Evolutionary conservation across 1,140 invertebrate genomes (phyloP).

Genomic region (Parasteatoda tepidariorum): DNA sequence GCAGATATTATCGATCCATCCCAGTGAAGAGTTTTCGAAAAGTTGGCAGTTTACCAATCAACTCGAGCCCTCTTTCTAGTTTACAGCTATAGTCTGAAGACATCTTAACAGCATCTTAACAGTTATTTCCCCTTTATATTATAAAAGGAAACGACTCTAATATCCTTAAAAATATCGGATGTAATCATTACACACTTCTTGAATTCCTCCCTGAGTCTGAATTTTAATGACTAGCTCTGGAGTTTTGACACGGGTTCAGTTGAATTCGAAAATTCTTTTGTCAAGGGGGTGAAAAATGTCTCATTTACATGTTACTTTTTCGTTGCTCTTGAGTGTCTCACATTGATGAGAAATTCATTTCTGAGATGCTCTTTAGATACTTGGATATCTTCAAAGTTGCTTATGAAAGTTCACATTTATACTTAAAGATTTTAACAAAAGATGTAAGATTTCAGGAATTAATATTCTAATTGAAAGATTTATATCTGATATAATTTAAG

Average conservation of each 20-base stretch:
- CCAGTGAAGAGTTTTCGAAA: conserved; percentile 41
- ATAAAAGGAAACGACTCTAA: background rate
- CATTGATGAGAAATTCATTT: no score
- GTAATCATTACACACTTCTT: background rate
- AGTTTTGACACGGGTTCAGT: background rate
- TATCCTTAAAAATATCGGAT: conserved; percentile 11
- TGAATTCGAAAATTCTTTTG: conserved; percentile 5
- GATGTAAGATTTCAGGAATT: no score
- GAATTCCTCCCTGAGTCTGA: background rate
- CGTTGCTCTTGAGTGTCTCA: no score
- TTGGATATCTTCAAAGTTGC: no score
- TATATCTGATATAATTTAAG: no score
- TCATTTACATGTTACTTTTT: conserved; percentile 30
- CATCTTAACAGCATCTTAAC: background rate
- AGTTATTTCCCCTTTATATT: no score
- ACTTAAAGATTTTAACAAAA: no score
- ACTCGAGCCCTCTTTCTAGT: conserved; percentile 18
- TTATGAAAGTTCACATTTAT: no score
- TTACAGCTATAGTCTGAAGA: conserved; percentile 49
- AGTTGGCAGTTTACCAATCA: conserved; percentile 58
- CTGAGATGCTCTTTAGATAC: no score
- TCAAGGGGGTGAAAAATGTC: conserved; percentile 14
- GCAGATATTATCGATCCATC: conserved; percentile 54
- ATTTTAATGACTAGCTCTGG: conserved; percentile 20
- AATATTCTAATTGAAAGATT: no score